A percentile compares a stretch with the other conserved stretches of the same genome.
These are phyloP conservation scores for Lycocerus yunnanus DNA, from an alignment of 2,888 invertebrate species.

Conservation along the genomic window DNA sequence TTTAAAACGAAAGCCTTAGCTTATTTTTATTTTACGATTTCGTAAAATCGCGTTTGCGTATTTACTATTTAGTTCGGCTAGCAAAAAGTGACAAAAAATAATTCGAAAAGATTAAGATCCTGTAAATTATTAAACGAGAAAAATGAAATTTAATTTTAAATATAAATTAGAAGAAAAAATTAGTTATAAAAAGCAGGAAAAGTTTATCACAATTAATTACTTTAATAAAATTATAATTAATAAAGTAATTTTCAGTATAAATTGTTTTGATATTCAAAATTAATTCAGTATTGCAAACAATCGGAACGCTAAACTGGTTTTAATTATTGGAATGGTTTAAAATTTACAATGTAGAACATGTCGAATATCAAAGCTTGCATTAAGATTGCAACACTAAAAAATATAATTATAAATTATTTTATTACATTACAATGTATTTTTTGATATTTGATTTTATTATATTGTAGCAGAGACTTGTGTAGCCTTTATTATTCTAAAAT, in stretches of 20 bases:
- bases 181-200: background rate
- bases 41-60: too few relatives aligned
- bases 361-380: background rate
- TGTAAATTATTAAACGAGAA: background rate
- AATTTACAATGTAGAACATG: background rate
- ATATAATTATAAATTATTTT: too few relatives aligned
- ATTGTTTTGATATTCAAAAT: background rate
- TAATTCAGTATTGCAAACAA: background rate
- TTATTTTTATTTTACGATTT: too few relatives aligned
- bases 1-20: too few relatives aligned
- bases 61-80: too few relatives aligned
- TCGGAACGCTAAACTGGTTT: background rate
- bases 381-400: background rate
- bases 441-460: too few relatives aligned
- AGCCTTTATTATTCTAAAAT: too few relatives aligned
- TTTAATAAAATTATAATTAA: background rate
- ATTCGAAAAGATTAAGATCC: background rate
- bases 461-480: too few relatives aligned
- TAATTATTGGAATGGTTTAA: background rate
- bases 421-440: too few relatives aligned
- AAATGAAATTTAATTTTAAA: background rate
- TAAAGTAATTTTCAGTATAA: background rate
- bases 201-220: background rate
- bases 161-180: background rate
- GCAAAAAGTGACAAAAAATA: too few relatives aligned